Conservation (phyloP, 2,113 vertebrate genomes). For the Poecilia latipinna region DNA sequence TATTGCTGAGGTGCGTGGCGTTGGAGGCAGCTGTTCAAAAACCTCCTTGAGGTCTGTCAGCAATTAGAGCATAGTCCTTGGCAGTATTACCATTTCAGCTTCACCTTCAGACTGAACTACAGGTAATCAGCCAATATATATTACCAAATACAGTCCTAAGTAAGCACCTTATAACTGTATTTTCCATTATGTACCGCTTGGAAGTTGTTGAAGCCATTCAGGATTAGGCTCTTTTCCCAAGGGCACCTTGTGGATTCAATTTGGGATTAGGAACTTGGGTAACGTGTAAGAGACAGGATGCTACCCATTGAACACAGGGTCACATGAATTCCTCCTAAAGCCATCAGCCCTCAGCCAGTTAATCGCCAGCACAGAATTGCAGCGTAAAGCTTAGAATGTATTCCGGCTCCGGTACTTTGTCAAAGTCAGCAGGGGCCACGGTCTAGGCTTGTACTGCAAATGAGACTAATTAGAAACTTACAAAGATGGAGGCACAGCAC, state of each 20-base stretch:
- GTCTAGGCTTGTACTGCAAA: constrained; percentile 65
- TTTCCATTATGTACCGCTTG: constrained; percentile 56
- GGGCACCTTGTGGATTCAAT: constrained; percentile 80
- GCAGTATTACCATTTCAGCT: constrained; percentile 34
- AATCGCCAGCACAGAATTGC: constrained; percentile 66
- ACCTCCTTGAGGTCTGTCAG: constrained; percentile 59
- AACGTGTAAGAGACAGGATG: constrained; percentile 68
- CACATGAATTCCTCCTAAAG: constrained; percentile 24
- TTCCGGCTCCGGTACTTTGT: constrained; percentile 68
- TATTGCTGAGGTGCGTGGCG: constrained; percentile 31
- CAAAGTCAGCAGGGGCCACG: constrained; percentile 71
- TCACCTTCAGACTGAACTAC: constrained; percentile 71
- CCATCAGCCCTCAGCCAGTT: constrained; percentile 68
- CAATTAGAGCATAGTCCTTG: constrained; percentile 62
- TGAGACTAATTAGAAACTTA: constrained; percentile 75
- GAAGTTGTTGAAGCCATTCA: constrained; percentile 63
- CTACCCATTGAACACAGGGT: constrained; percentile 58
- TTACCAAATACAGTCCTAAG: constrained; percentile 45
- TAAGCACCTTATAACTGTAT: constrained; percentile 52
- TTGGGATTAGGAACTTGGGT: constrained; percentile 75
- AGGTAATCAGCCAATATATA: constrained; percentile 65
- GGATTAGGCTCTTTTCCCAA: constrained; percentile 77
- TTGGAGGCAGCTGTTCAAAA: constrained; percentile 58
- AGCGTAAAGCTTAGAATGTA: constrained; percentile 62
- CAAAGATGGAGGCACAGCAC: constrained; percentile 55